phyloP scores from a whole-genome alignment of 1,140 invertebrate genomes.

The Megathymus violae region DNA sequence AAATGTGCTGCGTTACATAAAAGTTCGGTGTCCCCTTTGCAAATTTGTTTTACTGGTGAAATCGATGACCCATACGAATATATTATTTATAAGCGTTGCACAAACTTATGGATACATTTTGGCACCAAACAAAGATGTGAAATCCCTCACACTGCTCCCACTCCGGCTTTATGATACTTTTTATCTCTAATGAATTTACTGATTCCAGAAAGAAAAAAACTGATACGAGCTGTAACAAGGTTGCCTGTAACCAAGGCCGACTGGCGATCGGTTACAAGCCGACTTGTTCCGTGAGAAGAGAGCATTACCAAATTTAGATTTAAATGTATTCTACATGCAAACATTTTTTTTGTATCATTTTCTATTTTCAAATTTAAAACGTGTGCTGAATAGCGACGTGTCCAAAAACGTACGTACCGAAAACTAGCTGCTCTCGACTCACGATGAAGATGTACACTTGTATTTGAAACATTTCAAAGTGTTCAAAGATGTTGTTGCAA shows the following conservation, averaged over 20 bases:
- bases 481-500: slow-evolving; percentile 55
- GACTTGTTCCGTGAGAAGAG: slow-evolving; percentile 70
- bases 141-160: slow-evolving; percentile 75
- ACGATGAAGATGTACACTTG: slow-evolving; percentile 48
- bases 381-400: slow-evolving; percentile 74
- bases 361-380: slow-evolving; percentile 49
- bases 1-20: slow-evolving; percentile 24
- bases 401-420: slow-evolving; percentile 53
- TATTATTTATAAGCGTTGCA: slow-evolving; percentile 19
- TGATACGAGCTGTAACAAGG: slow-evolving; percentile 69
- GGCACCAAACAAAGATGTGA: slow-evolving; percentile 59
- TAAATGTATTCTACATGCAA: slow-evolving; percentile 60
- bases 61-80: slow-evolving; percentile 1
- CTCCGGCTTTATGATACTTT: slow-evolving; percentile 68
- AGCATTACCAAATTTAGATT: slow-evolving; percentile 58
- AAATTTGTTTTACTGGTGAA: slow-evolving; percentile 15
- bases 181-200: slow-evolving; percentile 68
- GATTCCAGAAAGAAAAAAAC: slow-evolving; percentile 60
- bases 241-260: slow-evolving; percentile 79
- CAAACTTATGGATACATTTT: slow-evolving; percentile 28
- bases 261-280: slow-evolving; percentile 75
- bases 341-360: slow-evolving; percentile 51
- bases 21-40: slow-evolving; percentile 13
- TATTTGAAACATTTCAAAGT: slow-evolving; percentile 40
- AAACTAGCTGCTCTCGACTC: slow-evolving; percentile 63